Percentiles rank a stretch among this genome's conserved stretches.
phyloP scores from a whole-genome alignment of 2,888 invertebrate genomes.

The Yponomeuta sedellus region DNA sequence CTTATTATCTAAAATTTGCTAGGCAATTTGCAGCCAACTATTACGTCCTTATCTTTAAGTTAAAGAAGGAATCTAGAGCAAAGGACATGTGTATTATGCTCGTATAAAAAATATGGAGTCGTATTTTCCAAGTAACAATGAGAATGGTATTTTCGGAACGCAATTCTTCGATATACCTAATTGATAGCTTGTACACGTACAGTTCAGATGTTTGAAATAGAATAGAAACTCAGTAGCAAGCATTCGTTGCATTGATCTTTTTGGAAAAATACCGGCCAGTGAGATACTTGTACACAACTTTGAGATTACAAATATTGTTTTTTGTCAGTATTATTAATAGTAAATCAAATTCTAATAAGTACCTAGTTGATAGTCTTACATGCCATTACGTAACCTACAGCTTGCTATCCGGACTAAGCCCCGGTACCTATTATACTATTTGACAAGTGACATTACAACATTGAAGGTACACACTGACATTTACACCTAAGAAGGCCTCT shows the following conservation, averaged over 20 bases:
- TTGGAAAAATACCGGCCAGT: neutral
- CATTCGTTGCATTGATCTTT: neutral
- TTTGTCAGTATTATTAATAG: neutral
- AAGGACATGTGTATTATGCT: neutral
- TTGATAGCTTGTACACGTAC: neutral
- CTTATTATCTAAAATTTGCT: neutral
- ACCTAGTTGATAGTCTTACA: neutral
- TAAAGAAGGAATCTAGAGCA: neutral
- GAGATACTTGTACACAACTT: neutral
- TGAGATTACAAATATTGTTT: neutral
- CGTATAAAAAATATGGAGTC: neutral
- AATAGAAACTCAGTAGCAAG: neutral
- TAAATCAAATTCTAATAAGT: neutral
- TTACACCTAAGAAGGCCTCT: neutral
- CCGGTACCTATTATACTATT: slow-evolving; percentile 36
- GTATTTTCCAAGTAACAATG: neutral
- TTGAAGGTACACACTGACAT: neutral
- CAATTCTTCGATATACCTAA: neutral
- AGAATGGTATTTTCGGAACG: neutral
- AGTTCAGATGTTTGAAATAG: neutral
- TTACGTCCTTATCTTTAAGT: neutral
- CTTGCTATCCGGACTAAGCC: slow-evolving; percentile 36
- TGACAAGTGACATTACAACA: slow-evolving; percentile 62
- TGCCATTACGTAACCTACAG: slow-evolving; percentile 14
- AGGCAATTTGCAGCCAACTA: neutral